Conservation (phyloP, 1,140 invertebrate genomes). For the Drosophila chauvacae region DNA sequence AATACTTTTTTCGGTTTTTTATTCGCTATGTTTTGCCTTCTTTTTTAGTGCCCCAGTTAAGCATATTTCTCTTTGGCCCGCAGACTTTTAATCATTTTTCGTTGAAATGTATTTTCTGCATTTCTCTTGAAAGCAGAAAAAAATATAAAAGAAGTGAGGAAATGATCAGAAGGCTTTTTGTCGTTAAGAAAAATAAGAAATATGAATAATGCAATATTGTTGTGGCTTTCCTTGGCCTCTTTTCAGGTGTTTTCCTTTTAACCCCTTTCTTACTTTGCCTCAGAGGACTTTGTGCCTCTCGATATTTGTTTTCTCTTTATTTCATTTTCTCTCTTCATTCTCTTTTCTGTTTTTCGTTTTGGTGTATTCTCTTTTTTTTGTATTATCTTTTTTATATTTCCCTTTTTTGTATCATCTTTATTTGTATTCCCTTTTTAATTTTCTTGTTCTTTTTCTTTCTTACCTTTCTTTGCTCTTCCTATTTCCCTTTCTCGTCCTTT, state of each 20-base stretch:
- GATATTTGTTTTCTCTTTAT: neutral
- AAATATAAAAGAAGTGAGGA: neutral
- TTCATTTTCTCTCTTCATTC: neutral
- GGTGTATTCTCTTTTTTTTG: neutral
- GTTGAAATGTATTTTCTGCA: constrained; percentile 3
- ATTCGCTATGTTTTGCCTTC: neutral
- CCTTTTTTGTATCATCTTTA: neutral
- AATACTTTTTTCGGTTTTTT: neutral
- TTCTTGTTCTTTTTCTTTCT: neutral
- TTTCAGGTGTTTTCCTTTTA: neutral
- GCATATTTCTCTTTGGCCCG: constrained; percentile 8
- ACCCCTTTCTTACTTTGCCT: neutral
- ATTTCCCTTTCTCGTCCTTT: neutral
- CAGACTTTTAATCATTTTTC: constrained; percentile 11
- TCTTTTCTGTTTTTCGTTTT: neutral
- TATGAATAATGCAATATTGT: constrained; percentile 4
- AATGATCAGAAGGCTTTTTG: constrained; percentile 7
- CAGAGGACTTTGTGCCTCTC: neutral
- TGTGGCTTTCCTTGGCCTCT: neutral
- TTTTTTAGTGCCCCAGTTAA: neutral
- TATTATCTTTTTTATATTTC: neutral
- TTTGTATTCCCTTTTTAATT: neutral
- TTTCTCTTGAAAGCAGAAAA: neutral
- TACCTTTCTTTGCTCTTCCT: too few relatives aligned
- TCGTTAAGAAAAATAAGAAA: neutral